Evolutionary conservation across 1,140 invertebrate genomes (phyloP).

Genomic region (Megalopta genalis): DNA sequence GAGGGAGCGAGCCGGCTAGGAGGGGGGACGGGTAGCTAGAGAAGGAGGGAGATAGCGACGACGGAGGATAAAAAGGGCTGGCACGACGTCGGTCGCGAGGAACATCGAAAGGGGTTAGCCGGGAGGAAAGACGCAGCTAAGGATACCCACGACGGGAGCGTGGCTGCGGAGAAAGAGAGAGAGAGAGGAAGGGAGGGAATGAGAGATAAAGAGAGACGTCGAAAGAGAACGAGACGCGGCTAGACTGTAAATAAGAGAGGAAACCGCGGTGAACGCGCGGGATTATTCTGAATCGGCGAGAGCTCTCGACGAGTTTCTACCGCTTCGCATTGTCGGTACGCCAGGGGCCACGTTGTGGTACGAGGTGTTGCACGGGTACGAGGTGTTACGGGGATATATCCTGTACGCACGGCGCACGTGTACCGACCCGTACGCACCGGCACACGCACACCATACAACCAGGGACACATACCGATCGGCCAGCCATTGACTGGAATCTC

Average conservation of each 20-base stretch:
- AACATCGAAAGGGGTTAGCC: conserved; percentile 46
- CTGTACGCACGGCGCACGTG: conserved; percentile 16
- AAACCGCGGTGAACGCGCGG: conserved; percentile 9
- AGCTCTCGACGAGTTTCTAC: conserved; percentile 29
- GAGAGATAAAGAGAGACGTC: not conserved
- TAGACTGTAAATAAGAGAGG: conserved; percentile 53
- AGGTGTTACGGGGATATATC: conserved; percentile 19
- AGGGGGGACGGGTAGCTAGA: not conserved
- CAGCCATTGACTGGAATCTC: conserved; percentile 34
- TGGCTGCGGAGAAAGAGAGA: too few relatives aligned
- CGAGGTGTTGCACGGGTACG: conserved; percentile 35
- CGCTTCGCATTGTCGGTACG: conserved; percentile 31
- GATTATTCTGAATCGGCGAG: conserved; percentile 40
- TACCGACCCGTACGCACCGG: conserved; percentile 5
- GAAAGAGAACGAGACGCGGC: conserved; percentile 5
- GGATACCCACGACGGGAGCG: not conserved
- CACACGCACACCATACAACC: conserved; percentile 4
- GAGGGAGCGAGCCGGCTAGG: conserved; percentile 24
- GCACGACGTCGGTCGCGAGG: conserved; percentile 51
- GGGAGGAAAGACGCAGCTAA: not conserved
- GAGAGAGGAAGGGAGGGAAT: not conserved
- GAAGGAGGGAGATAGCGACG: not conserved
- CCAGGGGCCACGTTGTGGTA: conserved; percentile 22
- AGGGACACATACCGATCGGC: conserved; percentile 1
- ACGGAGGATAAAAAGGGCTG: conserved; percentile 25